These are phyloP conservation scores for Chrosomus eos DNA, from an alignment of 2,797 vertebrate species.

Conservation along the genomic window DNA sequence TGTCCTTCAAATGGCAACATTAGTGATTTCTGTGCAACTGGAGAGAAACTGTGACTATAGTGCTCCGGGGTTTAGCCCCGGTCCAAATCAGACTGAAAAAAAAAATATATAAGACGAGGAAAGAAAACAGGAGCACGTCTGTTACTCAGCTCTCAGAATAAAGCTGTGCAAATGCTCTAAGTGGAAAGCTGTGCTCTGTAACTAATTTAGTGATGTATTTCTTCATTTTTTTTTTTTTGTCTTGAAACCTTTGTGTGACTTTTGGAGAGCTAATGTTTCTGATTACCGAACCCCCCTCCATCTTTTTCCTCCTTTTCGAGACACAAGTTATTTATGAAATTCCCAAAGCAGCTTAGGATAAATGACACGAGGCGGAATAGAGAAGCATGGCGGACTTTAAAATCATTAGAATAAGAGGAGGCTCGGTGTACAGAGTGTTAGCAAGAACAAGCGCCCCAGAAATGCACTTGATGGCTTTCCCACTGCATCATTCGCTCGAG, in stretches of 20 bases:
- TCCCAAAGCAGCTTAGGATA: conserved; percentile 61
- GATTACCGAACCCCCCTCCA: conserved; percentile 50
- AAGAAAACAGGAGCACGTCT: neutral
- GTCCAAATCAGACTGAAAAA: conserved; percentile 52
- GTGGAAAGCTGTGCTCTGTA: conserved; percentile 49
- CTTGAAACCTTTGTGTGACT: conserved; percentile 50
- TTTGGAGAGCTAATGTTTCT: conserved; percentile 58
- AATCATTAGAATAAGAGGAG: conserved; percentile 62
- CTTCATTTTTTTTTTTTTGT: neutral
- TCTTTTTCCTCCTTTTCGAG: conserved; percentile 46
- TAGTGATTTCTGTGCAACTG: conserved; percentile 45
- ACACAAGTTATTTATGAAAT: conserved; percentile 63
- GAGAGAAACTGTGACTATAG: conserved; percentile 51
- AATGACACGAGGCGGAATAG: conserved; percentile 57
- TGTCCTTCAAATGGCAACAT: conserved; percentile 67
- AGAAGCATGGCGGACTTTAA: conserved; percentile 58
- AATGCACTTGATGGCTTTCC: conserved; percentile 64
- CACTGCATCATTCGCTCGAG: conserved; percentile 47
- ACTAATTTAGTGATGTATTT: conserved; percentile 51
- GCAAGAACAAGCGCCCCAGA: conserved; percentile 56
- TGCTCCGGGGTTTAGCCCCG: conserved; percentile 45
- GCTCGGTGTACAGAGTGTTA: conserved; percentile 58
- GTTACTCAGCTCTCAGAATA: conserved; percentile 48
- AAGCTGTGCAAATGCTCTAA: conserved; percentile 30
- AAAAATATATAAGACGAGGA: neutral